Base-by-base conservation (phyloP, 2,888 invertebrate species). In the Athalia cordata region DNA sequence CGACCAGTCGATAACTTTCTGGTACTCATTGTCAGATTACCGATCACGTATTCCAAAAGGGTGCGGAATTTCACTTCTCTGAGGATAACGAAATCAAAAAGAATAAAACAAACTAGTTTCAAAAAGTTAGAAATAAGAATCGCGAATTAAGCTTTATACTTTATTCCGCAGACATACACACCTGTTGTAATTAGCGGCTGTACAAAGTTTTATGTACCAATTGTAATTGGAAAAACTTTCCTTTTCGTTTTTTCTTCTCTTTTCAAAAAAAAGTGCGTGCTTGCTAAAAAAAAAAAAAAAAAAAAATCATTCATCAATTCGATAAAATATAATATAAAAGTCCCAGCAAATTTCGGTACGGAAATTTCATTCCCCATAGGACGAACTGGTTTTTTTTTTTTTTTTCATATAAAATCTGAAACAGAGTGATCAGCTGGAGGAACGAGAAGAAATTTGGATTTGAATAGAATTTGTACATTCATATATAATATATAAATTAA, bases 1-100 rank as follows among this genome's bases (percentile, higher is more conserved):
- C 70, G 70, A 70, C n/a, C 13, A 70, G 70, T 55, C 52, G 70
- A 52, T 55, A 70, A 70, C 55, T 70, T 70, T 45, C 55, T 70
- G 15, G 50, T 13, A 11, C 50, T 52, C 29, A 55, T n/a, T 9
- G 11, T 70, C 57, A 45, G 43, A 29, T 15, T 55, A 50, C 70
- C 57, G 57, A 70, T 70, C 70, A 70, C 57, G 55, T 70, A 52
- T 55, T 57, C 50, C 55, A 55, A 45, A 57, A 29, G 55, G 55
- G 43, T 55, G n/a, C 29, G 5, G 67, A 43, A 70, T 70, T 70
- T 70, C 5, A 45, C n/a, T 55, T 52, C 3, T 7, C 11, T n/a
- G n/a, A 29, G 29, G 29, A 29, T 1, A 29, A 1, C 29, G 29
- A 29, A 29, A 29, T 1, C 29, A 29, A 29, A 55, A 55, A 55